Evolutionary conservation across 2,888 invertebrate genomes (phyloP), one percentile per base, ranked within the genome.

Genomic region (Rhagonycha lutea): DNA sequence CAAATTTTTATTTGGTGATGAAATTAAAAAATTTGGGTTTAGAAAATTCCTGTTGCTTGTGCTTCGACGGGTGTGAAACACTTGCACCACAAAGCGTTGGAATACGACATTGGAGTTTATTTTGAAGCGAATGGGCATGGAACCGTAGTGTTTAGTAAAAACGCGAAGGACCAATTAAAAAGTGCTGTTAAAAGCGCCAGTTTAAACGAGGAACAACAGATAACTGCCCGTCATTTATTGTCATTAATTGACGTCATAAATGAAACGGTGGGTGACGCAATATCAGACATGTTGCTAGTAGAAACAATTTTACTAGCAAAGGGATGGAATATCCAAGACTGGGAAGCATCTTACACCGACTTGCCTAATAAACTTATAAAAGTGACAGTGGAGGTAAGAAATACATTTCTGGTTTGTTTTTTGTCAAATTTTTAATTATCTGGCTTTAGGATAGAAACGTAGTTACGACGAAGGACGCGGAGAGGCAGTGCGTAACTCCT

Each of bases 91-190:
- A 95, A 95, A 85, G 99, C 99, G 0, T 85, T 92, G 60, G 92
- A 95, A 72, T 98, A 93, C 89, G 98, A 99, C 86, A 92, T 99
- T 82, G 99, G 99, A 3, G 92, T 99, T 4, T 99, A 99, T 88
- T 99, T 99, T 88, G 99, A 99, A 87, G 99, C 99, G 0, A 99
- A 99, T 88, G 99, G 99, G 0, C 99, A 99, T 89, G 99, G 99
- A 12, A 99, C 99, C 0, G 94, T 96, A 0, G 89, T 97, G 0
- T 97, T 97, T 83, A 96, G 94, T 85, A 88, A 92, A 0, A 87
- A 87, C 14, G 94, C 96, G 0, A 92, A 93, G 83, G 85, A 89
- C 11, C 85, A 88, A 12, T 90, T 95, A 69, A 87, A 87, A 75
- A 87, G 87, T 75, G 90, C 89, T 61, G 83, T 87, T 3, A 82